These are phyloP conservation scores for Drosophila mimica DNA, from an alignment of 2,888 invertebrate species.

Conservation along the genomic window DNA sequence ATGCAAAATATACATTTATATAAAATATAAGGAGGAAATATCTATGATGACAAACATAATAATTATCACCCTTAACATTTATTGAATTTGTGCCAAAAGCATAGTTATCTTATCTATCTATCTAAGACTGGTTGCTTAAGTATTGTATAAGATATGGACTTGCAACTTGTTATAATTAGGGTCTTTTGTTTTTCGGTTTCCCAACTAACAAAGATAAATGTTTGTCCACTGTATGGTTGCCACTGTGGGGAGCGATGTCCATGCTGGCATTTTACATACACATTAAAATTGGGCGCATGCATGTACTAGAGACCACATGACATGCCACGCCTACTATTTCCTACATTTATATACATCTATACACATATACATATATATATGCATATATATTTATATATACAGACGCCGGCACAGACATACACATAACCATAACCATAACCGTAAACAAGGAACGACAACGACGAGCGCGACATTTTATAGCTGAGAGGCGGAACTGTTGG, in stretches of 20 bases:
- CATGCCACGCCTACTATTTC: slow-evolving; percentile 53
- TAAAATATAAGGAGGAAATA: background rate
- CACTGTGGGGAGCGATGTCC: slow-evolving; percentile 37
- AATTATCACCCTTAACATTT: background rate
- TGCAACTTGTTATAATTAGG: background rate
- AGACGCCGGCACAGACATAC: slow-evolving; percentile 22
- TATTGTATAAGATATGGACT: background rate
- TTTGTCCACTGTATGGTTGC: background rate
- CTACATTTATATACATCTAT: slow-evolving; percentile 9
- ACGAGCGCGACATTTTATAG: slow-evolving; percentile 75
- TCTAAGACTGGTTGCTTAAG: too few species aligned
- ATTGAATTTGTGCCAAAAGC: background rate
- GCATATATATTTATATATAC: slow-evolving; percentile 18
- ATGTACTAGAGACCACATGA: slow-evolving; percentile 49
- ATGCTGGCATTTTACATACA: slow-evolving; percentile 57
- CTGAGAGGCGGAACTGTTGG: slow-evolving; percentile 32
- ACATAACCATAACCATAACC: slow-evolving; percentile 63
- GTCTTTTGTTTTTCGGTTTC: background rate
- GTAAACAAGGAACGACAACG: slow-evolving; percentile 74
- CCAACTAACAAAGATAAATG: background rate
- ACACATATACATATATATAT: slow-evolving; percentile 20
- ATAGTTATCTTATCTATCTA: background rate
- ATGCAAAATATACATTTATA: background rate
- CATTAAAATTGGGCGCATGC: slow-evolving; percentile 62
- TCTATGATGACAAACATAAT: background rate